Evolutionary conservation across 2,113 vertebrate genomes (phyloP).

Genomic region (Platysternon megacephalum): DNA sequence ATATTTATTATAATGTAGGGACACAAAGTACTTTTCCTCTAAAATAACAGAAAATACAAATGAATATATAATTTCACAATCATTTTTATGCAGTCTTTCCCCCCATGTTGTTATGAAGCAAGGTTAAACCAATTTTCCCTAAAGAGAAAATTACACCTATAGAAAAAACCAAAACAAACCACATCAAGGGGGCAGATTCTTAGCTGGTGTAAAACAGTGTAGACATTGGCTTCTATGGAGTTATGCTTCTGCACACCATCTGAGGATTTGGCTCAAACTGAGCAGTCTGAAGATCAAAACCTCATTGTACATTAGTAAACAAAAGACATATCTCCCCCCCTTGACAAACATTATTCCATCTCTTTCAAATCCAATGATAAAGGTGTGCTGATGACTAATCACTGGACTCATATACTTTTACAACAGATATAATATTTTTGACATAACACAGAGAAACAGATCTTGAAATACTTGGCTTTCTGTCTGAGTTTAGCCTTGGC

Average conservation of each 20-base stretch:
- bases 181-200: neutral
- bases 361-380: neutral
- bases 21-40: neutral
- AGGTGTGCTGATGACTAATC: neutral
- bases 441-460: accelerated
- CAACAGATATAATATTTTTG: accelerated
- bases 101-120: neutral
- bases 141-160: neutral
- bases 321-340: accelerated
- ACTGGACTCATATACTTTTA: neutral
- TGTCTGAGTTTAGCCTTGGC: accelerated
- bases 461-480: neutral
- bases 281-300: neutral
- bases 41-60: neutral
- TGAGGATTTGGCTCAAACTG: neutral
- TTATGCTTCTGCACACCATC: neutral
- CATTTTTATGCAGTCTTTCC: neutral
- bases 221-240: neutral
- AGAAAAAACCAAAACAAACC: neutral
- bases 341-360: neutral
- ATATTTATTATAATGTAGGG: neutral
- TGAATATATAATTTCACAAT: neutral
- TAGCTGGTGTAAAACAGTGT: neutral
- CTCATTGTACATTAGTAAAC: neutral
- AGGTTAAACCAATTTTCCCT: neutral